Conservation (phyloP, 2,888 invertebrate species). For the Hypomecis punctinalis region DNA sequence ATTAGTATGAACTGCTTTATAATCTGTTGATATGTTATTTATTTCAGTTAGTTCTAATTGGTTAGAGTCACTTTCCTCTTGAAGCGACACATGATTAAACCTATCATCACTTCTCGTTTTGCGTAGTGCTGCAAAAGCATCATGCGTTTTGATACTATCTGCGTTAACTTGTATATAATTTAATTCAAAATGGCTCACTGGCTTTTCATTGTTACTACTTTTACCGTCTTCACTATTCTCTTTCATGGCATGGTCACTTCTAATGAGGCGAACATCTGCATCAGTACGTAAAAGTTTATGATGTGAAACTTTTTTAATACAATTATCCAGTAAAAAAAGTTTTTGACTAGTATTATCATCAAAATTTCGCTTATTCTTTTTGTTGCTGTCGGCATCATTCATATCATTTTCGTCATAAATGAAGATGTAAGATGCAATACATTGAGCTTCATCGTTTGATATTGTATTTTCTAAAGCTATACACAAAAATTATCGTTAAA, state of each 20-base stretch:
- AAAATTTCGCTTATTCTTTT: background rate
- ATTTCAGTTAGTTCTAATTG: constrained; percentile 41
- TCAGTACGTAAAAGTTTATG: constrained; percentile 57
- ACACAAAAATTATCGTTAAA: background rate
- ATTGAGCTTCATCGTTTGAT: constrained; percentile 43
- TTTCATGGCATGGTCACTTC: constrained; percentile 33
- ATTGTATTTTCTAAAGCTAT: constrained; percentile 46
- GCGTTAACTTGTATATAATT: constrained; percentile 63
- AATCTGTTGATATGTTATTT: constrained; percentile 45
- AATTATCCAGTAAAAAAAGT: background rate
- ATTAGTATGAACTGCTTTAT: constrained; percentile 44
- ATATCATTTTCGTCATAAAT: constrained; percentile 21
- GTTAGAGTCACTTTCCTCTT: constrained; percentile 39
- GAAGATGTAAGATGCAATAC: constrained; percentile 32
- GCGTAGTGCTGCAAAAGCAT: constrained; percentile 43
- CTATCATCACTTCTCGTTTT: constrained; percentile 58
- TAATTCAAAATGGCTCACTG: constrained; percentile 52
- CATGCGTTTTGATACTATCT: constrained; percentile 42
- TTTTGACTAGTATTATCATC: background rate
- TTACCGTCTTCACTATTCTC: background rate
- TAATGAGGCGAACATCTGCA: constrained; percentile 55
- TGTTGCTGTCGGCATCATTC: constrained; percentile 27
- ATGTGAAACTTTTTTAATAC: constrained; percentile 45
- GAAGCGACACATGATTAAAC: constrained; percentile 39
- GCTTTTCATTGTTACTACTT: constrained; percentile 31